Evolutionary conservation across 2,113 vertebrate genomes (phyloP), one percentile per base, ranked within the genome.

Genomic region (Ibidorhyncha struthersii): DNA sequence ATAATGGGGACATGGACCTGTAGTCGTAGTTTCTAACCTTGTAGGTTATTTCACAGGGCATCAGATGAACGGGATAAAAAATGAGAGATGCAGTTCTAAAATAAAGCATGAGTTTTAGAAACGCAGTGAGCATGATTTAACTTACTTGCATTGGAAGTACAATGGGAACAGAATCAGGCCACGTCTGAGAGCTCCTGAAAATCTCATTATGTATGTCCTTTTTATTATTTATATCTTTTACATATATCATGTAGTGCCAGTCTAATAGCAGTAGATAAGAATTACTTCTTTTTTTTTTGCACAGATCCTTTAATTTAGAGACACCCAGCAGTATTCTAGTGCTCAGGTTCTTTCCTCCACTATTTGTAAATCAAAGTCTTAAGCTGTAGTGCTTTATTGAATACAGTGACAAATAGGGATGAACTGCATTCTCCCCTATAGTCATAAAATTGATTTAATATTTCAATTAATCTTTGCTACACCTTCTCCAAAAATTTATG

Each of bases 391-490:
- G 82, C 82, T 88, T 93, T 93, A 89, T 72, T 90, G 86, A 96
- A 82, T 89, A 81, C 45, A 66, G 83, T 95, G 95, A 98, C 92
- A 96, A 95, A 97, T 90, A 93, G 53, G 59, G 66, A 92, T 93
- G 94, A 97, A 95, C 94, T 92, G 53, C 65, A 90, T 96, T 96
- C 92, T 97, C 87, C 69, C 34, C 4, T 84, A 81, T 12, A 66
- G 91, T 77, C 69, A 92, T 95, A 97, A 97, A 96, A 79, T 62
- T 97, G 97, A 98, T 98, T 97, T 98, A 97, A 96, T 96, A 95
- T 98, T 97, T 97, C 97, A 96, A 93, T 98, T 98, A 97, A 96
- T 98, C 95, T 97, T 93, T 80, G 91, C 93, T 97, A 89, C 67
- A 90, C 91, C 74, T 96, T 95, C 94, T 93, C 71, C 80, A 96